Conservation (phyloP, 2,797 vertebrate species). For the Halcyon badia region DNA sequence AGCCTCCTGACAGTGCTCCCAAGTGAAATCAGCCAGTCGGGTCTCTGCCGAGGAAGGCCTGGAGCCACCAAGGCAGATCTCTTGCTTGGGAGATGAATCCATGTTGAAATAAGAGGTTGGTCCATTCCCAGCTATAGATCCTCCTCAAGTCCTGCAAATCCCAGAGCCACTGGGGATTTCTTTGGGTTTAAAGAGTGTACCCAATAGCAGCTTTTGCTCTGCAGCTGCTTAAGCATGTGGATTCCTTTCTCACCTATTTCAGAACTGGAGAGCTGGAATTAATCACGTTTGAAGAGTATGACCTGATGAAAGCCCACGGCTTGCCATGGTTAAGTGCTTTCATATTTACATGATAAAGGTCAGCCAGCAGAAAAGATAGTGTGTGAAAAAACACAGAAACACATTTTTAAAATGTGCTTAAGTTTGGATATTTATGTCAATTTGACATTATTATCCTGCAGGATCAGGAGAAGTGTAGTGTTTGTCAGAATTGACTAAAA, state of each 20-base stretch:
- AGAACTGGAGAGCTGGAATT: slow-evolving; percentile 19
- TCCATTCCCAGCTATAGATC: not conserved
- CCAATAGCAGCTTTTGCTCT: not conserved
- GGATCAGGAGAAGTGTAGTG: not conserved
- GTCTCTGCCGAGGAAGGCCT: not conserved
- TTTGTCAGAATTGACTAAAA: not conserved
- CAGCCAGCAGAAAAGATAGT: slow-evolving; percentile 29
- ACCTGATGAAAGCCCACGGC: not conserved
- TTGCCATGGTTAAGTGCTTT: slow-evolving; percentile 48
- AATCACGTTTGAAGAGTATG: not conserved
- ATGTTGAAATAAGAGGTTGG: not conserved
- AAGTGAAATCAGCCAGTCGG: not conserved
- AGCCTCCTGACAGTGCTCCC: accelerated
- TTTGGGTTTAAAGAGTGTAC: not conserved
- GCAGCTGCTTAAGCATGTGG: not conserved
- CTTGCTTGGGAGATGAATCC: not conserved
- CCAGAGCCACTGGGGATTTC: not conserved
- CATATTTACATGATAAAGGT: slow-evolving; percentile 58
- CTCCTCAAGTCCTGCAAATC: not conserved
- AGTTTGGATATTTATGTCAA: slow-evolving; percentile 3
- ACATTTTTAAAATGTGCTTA: not conserved
- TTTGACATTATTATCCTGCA: not conserved
- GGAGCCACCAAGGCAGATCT: not conserved
- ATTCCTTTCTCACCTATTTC: slow-evolving; percentile 30
- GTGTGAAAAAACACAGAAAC: slow-evolving; percentile 27